Base-by-base conservation (phyloP, 2,797 vertebrate species). In the Rhadinocentrus ornatus region DNA sequence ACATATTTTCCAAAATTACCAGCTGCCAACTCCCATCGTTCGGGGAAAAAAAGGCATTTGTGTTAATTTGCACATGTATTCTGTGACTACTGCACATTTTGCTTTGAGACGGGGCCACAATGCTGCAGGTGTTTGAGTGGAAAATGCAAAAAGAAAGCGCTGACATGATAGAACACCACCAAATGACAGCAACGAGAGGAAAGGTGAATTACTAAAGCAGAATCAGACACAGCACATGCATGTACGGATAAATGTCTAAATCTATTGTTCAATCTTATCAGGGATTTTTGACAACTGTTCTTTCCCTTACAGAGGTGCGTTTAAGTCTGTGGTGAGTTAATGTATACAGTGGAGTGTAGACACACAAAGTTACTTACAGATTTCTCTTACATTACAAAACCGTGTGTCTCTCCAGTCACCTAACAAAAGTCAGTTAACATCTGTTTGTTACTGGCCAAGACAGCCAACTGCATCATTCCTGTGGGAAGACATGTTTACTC, bases 371-470 rank as follows among this genome's bases (percentile, higher is more conserved):
- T 31, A 37, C 44, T 9, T n/a, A 46, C 7, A 46, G 50, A 69
- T 35, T 58, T 69, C 48, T 60, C 66, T 78, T 64, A 61, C 67
- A 67, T 74, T 58, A 57, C 59, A 57, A 62, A 75, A 58, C 39
- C 69, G 27, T 22, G 52, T 50, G 69, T 75, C 78, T 71, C 86
- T 62, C 13, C 29, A 66, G 81, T 71, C 72, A 52, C 72, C 48
- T 54, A 72, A 53, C 75, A 85, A 73, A 88, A 77, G 77, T 85
- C 81, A 75, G 65, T 66, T 55, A 26, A 54, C 71, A 57, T 66
- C 27, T 62, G 59, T 69, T 59, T 69, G 54, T 76, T 70, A 81
- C 60, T 66, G 64, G 76, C 77, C 58, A 29, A 4, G 50, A 77
- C 73, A 65, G 73, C 31, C 22, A 56, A 53, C 26, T 11, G 69